phyloP scores from a whole-genome alignment of 2,797 vertebrate species.

The Novumbra hubbsi region DNA sequence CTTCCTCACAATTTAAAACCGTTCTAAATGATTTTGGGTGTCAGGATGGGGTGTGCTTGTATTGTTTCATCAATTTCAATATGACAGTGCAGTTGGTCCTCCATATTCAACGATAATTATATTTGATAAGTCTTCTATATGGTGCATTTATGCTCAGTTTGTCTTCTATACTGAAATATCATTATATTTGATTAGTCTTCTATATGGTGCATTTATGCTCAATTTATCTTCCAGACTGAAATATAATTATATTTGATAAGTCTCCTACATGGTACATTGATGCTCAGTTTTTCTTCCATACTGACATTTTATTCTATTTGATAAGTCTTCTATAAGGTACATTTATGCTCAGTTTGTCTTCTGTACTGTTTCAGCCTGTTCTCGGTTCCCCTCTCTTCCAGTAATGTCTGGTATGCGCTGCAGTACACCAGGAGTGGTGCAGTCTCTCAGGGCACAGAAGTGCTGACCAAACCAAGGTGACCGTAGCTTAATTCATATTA shows the following conservation, averaged over 20 bases:
- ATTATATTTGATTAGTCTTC: neutral
- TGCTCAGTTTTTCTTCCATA: neutral
- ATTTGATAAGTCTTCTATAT: no score
- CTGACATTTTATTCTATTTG: neutral
- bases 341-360: neutral
- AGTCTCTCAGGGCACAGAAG: constrained; percentile 8
- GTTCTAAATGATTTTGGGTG: no score
- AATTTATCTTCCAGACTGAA: neutral
- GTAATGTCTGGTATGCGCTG: neutral
- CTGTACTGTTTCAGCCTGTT: neutral
- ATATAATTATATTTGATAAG: neutral
- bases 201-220: neutral
- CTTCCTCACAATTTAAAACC: no score
- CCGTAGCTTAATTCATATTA: constrained; percentile 69
- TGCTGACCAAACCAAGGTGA: constrained; percentile 64
- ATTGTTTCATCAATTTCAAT: neutral
- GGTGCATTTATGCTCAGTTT: neutral
- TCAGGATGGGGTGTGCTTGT: no score
- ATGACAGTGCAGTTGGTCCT: neutral
- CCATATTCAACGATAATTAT: neutral
- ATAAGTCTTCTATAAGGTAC: no score
- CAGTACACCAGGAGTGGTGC: neutral
- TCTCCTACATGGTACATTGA: no score
- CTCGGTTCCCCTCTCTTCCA: neutral
- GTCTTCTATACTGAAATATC: neutral